Conservation (phyloP, 1,140 invertebrate genomes). For the Adoxophyes honmai region DNA sequence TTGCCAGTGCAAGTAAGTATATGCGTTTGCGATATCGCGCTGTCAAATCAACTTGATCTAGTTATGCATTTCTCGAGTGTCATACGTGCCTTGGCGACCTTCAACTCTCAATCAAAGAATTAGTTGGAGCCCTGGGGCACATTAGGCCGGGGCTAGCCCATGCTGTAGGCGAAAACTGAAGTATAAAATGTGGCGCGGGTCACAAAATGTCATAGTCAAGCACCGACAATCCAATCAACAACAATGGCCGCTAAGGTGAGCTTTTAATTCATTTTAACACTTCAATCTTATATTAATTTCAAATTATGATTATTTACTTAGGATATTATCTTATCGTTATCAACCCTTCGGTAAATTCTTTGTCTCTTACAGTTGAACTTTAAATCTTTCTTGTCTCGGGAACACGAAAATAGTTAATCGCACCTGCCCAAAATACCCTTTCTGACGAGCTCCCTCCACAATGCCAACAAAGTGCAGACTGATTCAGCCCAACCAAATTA, state of each 20-base stretch:
- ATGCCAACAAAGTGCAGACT: no score
- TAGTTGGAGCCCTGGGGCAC: conserved; percentile 23
- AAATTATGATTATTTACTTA: no score
- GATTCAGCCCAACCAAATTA: no score
- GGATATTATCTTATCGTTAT: no score
- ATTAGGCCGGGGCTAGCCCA: conserved; percentile 27
- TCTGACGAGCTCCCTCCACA: no score
- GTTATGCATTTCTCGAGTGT: conserved; percentile 8
- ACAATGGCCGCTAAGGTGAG: conserved; percentile 51
- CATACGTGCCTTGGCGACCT: conserved; percentile 24
- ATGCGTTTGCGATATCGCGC: neutral
- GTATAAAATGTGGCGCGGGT: conserved; percentile 40
- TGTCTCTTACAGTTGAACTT: no score
- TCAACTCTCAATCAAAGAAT: conserved; percentile 42
- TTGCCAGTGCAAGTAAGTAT: neutral
- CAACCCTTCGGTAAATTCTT: no score
- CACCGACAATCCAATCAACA: conserved; percentile 27
- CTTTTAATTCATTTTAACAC: conserved; percentile 19
- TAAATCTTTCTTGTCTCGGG: no score
- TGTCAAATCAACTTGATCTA: conserved; percentile 5
- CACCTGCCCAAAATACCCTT: no score
- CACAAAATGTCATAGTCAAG: conserved; percentile 32
- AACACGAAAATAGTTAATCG: no score
- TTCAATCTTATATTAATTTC: no score
- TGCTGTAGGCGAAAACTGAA: conserved; percentile 26